Percentiles rank a stretch among this genome's conserved stretches.
Evolutionary conservation across 2,113 vertebrate species (phyloP).

Genomic region (Notiomystis cincta): DNA sequence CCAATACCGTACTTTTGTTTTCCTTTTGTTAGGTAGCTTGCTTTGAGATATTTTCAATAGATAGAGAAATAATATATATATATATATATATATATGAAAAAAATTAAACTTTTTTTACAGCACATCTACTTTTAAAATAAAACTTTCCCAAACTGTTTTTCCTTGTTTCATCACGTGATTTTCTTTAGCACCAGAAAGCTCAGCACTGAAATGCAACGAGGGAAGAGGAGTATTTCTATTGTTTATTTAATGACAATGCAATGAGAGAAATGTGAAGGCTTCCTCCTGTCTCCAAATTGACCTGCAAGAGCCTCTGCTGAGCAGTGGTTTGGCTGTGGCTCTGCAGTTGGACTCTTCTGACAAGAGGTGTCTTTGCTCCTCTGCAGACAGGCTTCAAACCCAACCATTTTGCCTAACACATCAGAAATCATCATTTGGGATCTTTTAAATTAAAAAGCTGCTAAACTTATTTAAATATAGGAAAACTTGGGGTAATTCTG

Average conservation of each 20-base stretch:
- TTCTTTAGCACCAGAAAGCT: background rate
- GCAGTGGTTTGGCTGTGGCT: background rate
- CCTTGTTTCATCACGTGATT: background rate
- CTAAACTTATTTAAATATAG: background rate
- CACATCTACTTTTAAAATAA: conserved; percentile 17
- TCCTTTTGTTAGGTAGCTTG: conserved; percentile 64
- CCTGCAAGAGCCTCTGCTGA: background rate
- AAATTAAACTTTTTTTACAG: conserved; percentile 1
- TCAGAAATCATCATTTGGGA: background rate
- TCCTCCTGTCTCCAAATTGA: background rate
- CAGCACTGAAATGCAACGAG: accelerated
- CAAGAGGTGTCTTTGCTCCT: background rate
- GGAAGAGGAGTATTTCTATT: background rate
- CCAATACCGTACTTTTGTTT: conserved; percentile 64
- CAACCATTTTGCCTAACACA: background rate
- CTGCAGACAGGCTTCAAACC: background rate
- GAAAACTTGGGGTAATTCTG: background rate
- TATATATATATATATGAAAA: background rate
- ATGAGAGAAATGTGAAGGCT: background rate
- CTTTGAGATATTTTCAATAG: conserved; percentile 61
- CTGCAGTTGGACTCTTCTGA: background rate
- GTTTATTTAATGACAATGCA: background rate
- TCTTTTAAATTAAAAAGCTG: background rate
- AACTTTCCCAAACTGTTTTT: conserved; percentile 31
- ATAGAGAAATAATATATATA: conserved; percentile 32